Evolutionary conservation across 2,113 vertebrate species (phyloP).

Genomic region (Ariopsis seemanni): DNA sequence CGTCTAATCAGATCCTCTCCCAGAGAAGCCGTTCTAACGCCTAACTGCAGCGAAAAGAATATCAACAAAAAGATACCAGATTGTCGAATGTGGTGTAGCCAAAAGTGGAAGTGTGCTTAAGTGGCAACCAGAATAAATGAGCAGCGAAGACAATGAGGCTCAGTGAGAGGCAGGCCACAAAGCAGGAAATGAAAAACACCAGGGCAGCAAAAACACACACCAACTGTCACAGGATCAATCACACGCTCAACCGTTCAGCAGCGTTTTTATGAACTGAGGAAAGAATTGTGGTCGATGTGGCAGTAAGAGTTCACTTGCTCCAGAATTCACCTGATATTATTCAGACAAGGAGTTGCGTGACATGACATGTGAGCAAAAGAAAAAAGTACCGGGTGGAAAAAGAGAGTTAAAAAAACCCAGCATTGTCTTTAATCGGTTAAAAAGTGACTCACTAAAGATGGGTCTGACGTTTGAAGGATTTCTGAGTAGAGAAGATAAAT

Average conservation of each 20-base stretch:
- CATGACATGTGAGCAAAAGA: not conserved
- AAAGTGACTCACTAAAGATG: slow-evolving; percentile 13
- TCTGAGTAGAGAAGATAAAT: slow-evolving; percentile 1
- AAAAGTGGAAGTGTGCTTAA: slow-evolving; percentile 37
- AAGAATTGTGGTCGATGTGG: slow-evolving; percentile 16
- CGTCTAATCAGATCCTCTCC: not conserved
- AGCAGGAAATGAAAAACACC: slow-evolving; percentile 71
- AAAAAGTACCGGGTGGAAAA: slow-evolving; percentile 35
- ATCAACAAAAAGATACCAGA: not conserved
- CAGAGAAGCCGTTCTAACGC: not conserved
- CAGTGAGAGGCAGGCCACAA: slow-evolving; percentile 61
- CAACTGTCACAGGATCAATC: slow-evolving; percentile 50
- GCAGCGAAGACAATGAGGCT: slow-evolving; percentile 58
- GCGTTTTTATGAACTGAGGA: slow-evolving; percentile 31
- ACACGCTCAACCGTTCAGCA: slow-evolving; percentile 26
- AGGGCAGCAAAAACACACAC: slow-evolving; percentile 55
- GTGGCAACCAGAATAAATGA: slow-evolving; percentile 31
- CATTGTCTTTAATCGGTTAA: not conserved
- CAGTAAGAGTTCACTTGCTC: slow-evolving; percentile 2
- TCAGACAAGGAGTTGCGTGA: not conserved
- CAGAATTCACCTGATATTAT: slow-evolving; percentile 34
- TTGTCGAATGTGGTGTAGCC: not conserved
- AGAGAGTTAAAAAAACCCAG: not conserved
- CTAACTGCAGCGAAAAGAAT: not conserved
- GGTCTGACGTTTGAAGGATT: not conserved